phyloP scores from a whole-genome alignment of 2,797 vertebrate species.

The Rhinoraja longicauda region DNA sequence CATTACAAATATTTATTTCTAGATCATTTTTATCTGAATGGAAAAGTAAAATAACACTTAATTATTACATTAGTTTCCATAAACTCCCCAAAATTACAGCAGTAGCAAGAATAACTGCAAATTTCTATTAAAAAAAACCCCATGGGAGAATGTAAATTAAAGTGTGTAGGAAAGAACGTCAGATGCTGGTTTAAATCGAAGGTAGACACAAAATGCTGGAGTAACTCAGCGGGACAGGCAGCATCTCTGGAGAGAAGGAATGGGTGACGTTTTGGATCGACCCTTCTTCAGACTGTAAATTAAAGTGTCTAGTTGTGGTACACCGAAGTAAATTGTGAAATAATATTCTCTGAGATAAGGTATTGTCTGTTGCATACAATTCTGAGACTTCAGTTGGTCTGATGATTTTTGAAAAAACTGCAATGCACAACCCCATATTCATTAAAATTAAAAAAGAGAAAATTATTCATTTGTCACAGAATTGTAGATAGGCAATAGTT shows the following conservation, averaged over 20 bases:
- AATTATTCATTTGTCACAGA: not conserved
- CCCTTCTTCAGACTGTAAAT: too few species aligned
- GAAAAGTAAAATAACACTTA: not conserved
- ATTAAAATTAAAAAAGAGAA: not conserved
- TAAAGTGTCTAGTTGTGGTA: not conserved
- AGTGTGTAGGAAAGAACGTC: too few species aligned
- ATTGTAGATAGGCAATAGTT: not conserved
- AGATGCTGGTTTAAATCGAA: too few species aligned
- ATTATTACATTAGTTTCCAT: not conserved
- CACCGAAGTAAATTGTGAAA: not conserved
- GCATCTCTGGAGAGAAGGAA: too few species aligned
- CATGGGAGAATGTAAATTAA: too few species aligned
- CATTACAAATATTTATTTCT: not conserved
- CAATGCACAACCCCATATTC: not conserved
- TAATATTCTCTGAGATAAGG: not conserved
- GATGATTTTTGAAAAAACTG: not conserved
- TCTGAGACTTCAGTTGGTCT: not conserved
- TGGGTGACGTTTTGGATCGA: too few species aligned
- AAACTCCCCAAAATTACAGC: not conserved
- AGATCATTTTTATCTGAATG: not conserved
- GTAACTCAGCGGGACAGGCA: too few species aligned
- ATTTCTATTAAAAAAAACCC: not conserved
- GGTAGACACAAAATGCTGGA: too few species aligned
- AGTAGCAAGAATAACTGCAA: not conserved
- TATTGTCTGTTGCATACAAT: not conserved